phyloP scores from a whole-genome alignment of 2,888 invertebrate genomes.

The Iselma pallidipennis region DNA sequence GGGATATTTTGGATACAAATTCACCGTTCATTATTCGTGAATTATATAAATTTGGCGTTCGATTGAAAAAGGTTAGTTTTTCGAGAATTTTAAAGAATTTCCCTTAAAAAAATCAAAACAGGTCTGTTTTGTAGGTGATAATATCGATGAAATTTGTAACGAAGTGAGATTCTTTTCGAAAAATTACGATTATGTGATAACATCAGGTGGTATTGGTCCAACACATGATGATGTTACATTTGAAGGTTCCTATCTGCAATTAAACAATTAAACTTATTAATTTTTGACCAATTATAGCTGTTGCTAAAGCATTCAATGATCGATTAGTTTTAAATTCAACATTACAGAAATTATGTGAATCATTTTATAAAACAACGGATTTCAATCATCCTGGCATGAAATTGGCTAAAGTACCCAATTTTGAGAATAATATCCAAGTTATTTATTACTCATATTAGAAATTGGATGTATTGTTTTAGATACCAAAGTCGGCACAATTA shows the following conservation, averaged over 20 bases:
- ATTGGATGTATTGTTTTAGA: conserved; percentile 51
- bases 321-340: conserved; percentile 54
- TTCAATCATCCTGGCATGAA: conserved; percentile 54
- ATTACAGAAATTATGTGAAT: conserved; percentile 55
- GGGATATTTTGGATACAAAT: conserved; percentile 71
- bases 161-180: conserved; percentile 67
- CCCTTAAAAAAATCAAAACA: conserved; percentile 36
- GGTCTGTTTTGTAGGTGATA: conserved; percentile 71
- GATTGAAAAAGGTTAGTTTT: conserved; percentile 60
- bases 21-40: conserved; percentile 65
- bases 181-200: conserved; percentile 68
- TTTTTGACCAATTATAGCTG: conserved; percentile 48
- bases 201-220: conserved; percentile 77
- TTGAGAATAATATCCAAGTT: too few species aligned
- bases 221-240: conserved; percentile 80
- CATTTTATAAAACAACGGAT: conserved; percentile 54
- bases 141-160: conserved; percentile 63
- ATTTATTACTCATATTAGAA: too few species aligned
- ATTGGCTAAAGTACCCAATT: conserved; percentile 45
- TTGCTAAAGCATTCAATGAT: conserved; percentile 61
- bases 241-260: conserved; percentile 58
- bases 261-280: conserved; percentile 3
- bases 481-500: conserved; percentile 56
- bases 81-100: too few species aligned
- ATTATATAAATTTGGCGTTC: conserved; percentile 66